Conservation (phyloP, 2,888 invertebrate genomes). For the Coenonympha arcania region DNA sequence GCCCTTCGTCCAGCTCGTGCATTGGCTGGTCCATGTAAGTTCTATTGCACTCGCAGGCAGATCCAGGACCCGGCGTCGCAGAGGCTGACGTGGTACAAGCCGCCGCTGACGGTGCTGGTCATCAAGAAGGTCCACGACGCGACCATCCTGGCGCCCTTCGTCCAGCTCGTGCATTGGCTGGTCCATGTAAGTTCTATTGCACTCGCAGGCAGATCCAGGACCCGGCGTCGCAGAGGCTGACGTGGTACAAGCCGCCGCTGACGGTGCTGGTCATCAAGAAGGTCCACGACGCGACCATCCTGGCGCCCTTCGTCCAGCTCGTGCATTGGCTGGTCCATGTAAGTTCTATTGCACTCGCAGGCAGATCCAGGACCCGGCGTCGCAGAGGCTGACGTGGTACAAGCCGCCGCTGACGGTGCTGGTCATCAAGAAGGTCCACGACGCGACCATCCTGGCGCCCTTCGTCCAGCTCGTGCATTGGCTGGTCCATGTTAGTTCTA, state of each 20-base stretch:
- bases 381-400: constrained; percentile 97
- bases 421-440: constrained; percentile 96
- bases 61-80: constrained; percentile 98
- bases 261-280: constrained; percentile 98
- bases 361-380: constrained; percentile 89
- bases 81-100: constrained; percentile 97
- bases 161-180: constrained; percentile 93
- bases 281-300: constrained; percentile 90
- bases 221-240: constrained; percentile 95
- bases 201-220: too few species aligned
- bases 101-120: constrained; percentile 95
- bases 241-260: constrained; percentile 97
- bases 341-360: constrained; percentile 7
- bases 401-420: constrained; percentile 96
- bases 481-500: constrained; percentile 89
- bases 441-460: constrained; percentile 89
- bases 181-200: too few species aligned
- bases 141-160: constrained; percentile 90
- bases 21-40: too few species aligned
- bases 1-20: too few species aligned
- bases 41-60: constrained; percentile 82
- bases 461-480: constrained; percentile 95
- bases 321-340: constrained; percentile 95
- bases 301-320: constrained; percentile 92
- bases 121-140: constrained; percentile 97